Percentiles rank a stretch among this genome's conserved stretches.
phyloP scores from a whole-genome alignment of 2,797 vertebrate species.

The Vespertilio murinus region DNA sequence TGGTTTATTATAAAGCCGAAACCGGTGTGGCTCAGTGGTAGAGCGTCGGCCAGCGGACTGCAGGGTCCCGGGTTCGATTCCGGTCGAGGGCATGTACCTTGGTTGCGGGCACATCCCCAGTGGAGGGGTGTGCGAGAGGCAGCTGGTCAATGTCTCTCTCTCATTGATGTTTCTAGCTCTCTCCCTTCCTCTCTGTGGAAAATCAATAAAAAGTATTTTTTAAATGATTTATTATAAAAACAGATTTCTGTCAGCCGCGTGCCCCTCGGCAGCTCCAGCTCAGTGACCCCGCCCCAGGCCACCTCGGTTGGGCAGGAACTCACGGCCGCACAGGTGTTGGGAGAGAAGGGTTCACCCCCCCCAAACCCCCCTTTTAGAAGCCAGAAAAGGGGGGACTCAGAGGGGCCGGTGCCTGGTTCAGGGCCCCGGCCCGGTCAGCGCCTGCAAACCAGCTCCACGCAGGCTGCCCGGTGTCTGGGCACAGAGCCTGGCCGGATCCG shows the following conservation, averaged over 20 bases:
- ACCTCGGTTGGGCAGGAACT: not conserved
- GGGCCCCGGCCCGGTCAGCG: not conserved
- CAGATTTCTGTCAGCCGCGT: not conserved
- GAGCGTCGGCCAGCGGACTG: too few species aligned
- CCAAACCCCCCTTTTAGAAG: not conserved
- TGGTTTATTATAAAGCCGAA: not conserved
- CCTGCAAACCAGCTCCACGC: not conserved
- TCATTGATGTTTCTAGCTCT: too few species aligned
- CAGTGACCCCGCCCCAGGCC: not conserved
- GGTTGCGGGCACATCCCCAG: too few species aligned
- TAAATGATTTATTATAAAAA: not conserved
- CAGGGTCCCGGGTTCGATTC: too few species aligned
- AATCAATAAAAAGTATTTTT: too few species aligned
- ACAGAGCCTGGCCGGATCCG: not conserved
- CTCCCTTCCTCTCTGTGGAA: too few species aligned
- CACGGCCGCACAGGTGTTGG: not conserved
- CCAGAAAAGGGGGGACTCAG: not conserved
- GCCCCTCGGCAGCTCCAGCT: not conserved
- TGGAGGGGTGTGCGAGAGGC: too few species aligned
- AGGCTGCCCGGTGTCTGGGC: too few species aligned
- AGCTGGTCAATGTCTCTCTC: too few species aligned
- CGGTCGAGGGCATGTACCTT: too few species aligned
- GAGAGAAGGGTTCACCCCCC: not conserved
- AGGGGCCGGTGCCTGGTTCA: not conserved
- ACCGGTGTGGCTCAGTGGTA: too few species aligned